phyloP scores from a whole-genome alignment of 2,113 vertebrate genomes.

The Talpa occidentalis region DNA sequence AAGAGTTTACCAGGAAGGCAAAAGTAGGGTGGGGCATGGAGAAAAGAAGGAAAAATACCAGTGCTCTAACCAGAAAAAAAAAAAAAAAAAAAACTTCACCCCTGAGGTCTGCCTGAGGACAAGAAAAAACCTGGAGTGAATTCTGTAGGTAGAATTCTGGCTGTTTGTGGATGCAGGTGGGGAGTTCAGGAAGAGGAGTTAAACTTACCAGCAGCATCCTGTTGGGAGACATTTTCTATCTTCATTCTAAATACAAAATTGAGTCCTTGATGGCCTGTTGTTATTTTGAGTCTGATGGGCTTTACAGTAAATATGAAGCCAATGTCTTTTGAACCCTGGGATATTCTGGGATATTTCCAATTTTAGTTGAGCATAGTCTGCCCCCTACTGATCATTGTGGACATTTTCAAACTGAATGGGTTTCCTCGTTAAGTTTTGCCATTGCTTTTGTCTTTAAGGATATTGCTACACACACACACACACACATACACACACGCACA shows the following conservation, averaged over 20 bases:
- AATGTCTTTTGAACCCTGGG: background rate
- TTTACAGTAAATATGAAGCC: background rate
- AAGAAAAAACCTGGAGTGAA: background rate
- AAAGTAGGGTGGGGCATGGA: background rate
- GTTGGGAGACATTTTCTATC: no score
- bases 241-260: background rate
- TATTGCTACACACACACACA: background rate
- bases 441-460: background rate
- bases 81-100: no score
- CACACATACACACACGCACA: background rate
- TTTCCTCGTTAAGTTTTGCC: background rate
- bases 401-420: background rate
- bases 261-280: background rate
- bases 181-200: background rate
- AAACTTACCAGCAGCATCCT: background rate
- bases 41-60: background rate
- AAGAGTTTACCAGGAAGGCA: background rate
- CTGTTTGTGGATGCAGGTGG: background rate
- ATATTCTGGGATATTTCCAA: background rate
- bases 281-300: background rate
- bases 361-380: slow-evolving; percentile 52
- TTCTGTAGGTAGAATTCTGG: background rate
- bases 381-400: slow-evolving; percentile 63
- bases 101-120: background rate
- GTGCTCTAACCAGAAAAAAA: background rate